Evolutionary conservation across 2,113 vertebrate genomes (phyloP).

Genomic region (Oryzias melastigma): DNA sequence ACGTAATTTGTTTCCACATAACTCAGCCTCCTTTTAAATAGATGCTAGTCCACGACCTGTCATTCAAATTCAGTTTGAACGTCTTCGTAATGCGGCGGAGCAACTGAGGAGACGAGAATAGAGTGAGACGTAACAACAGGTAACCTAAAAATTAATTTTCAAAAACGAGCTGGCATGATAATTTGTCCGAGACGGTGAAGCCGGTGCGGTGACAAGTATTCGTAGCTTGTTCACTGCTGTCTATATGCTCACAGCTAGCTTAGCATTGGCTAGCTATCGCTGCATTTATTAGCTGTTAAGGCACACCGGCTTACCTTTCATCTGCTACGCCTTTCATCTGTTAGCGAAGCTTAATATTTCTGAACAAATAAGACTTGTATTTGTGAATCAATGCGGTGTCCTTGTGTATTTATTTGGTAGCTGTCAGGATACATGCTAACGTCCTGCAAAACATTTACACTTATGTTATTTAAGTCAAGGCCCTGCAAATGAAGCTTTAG

Average conservation of each 20-base stretch:
- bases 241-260: constrained; percentile 16
- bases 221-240: not conserved
- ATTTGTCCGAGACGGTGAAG: not conserved
- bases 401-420: too few relatives aligned
- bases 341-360: constrained; percentile 26
- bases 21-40: constrained; percentile 25
- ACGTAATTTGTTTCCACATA: constrained; percentile 54
- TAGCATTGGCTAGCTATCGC: constrained; percentile 35
- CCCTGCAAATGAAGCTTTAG: too few relatives aligned
- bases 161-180: not conserved
- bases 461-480: too few relatives aligned
- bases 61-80: constrained; percentile 73
- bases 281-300: constrained; percentile 36
- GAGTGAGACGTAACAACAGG: constrained; percentile 61
- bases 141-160: constrained; percentile 33
- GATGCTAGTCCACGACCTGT: constrained; percentile 45
- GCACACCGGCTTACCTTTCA: constrained; percentile 38
- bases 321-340: constrained; percentile 23
- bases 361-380: not conserved
- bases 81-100: constrained; percentile 67
- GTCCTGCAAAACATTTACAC: too few relatives aligned
- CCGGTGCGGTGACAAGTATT: constrained; percentile 24
- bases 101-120: constrained; percentile 64
- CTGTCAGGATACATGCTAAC: too few relatives aligned
- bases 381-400: too few relatives aligned